Evolutionary conservation across 2,797 vertebrate species (phyloP).

Genomic region (Platyrinchus mystaceus): DNA sequence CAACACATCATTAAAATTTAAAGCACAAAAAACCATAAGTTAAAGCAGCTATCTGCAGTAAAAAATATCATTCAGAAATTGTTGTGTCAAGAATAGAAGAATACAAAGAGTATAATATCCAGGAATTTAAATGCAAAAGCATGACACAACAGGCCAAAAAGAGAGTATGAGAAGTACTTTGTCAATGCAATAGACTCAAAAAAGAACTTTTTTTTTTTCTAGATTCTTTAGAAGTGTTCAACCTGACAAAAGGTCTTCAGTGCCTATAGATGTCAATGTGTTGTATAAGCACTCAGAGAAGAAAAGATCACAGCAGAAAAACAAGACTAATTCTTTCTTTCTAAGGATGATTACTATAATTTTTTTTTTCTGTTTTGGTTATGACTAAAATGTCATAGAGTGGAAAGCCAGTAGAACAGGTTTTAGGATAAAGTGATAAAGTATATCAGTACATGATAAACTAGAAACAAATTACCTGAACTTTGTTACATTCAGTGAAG

Average conservation of each 20-base stretch:
- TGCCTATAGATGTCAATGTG: neutral
- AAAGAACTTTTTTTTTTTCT: rapidly evolving
- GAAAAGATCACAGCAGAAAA: neutral
- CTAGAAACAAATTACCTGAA: neutral
- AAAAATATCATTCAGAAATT: neutral
- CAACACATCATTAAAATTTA: neutral
- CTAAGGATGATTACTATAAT: neutral
- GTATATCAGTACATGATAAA: neutral
- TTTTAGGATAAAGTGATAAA: neutral
- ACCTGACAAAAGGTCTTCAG: neutral
- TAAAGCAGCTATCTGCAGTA: neutral
- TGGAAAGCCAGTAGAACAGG: neutral
- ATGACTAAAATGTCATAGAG: neutral
- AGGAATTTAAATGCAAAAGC: neutral
- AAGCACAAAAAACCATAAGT: neutral
- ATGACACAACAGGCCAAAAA: neutral
- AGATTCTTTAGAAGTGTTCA: neutral
- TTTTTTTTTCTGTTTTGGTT: neutral
- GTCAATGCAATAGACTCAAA: neutral
- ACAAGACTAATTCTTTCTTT: neutral
- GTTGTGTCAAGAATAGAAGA: neutral
- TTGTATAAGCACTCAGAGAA: neutral
- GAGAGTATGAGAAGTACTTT: neutral
- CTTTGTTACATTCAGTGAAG: neutral
- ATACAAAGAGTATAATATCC: neutral